Conservation (phyloP, 2,888 invertebrate species). For the Eristalis tenax region DNA sequence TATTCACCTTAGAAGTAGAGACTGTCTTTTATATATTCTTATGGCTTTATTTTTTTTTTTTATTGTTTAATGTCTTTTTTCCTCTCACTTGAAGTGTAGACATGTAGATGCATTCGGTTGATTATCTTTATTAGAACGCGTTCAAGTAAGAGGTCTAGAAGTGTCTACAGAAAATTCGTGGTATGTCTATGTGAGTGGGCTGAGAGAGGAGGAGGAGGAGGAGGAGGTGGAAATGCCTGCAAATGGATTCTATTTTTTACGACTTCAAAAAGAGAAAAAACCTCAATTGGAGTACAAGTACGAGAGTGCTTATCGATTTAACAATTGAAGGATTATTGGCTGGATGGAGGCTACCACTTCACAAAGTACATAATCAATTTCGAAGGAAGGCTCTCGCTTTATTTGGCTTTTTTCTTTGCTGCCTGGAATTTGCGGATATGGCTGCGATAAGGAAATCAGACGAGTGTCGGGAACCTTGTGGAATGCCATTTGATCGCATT, state of each 20-base stretch:
- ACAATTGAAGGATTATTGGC: constrained; percentile 57
- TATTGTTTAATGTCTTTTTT: constrained; percentile 18
- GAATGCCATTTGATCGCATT: neutral
- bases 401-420: neutral
- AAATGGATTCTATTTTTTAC: neutral
- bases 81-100: constrained; percentile 39
- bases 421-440: neutral
- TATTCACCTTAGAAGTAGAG: constrained; percentile 65
- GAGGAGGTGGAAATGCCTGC: neutral
- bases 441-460: neutral
- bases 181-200: neutral
- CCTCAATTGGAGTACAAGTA: constrained; percentile 15
- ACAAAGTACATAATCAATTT: constrained; percentile 33
- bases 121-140: constrained; percentile 47
- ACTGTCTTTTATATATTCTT: constrained; percentile 19
- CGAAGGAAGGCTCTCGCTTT: neutral
- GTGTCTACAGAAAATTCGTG: neutral
- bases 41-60: constrained; percentile 3
- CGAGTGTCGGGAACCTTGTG: neutral
- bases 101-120: constrained; percentile 58
- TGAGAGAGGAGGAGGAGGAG: neutral
- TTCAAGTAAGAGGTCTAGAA: constrained; percentile 13
- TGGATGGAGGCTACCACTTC: constrained; percentile 1
- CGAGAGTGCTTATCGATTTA: constrained; percentile 59
- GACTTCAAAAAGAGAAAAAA: neutral